phyloP scores from a whole-genome alignment of 2,888 invertebrate species.

The Eretmocerus hayati region DNA sequence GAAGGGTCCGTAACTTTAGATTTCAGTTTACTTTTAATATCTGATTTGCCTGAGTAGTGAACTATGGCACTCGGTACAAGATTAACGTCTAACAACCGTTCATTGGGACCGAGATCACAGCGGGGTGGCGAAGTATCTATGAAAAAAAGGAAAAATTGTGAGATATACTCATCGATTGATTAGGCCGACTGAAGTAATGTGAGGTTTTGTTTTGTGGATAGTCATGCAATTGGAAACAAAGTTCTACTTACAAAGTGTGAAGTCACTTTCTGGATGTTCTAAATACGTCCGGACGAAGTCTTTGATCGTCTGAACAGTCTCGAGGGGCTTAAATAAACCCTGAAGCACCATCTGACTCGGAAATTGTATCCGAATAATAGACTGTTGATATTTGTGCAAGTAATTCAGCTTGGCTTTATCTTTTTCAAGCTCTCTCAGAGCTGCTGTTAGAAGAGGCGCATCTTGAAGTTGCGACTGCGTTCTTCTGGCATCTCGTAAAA shows the following conservation, averaged over 20 bases:
- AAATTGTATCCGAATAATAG: conserved; percentile 78
- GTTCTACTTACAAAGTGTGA: conserved; percentile 73
- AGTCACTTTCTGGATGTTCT: conserved; percentile 57
- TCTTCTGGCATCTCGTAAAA: conserved; percentile 68
- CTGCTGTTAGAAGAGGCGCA: conserved; percentile 64
- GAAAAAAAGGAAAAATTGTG: not conserved
- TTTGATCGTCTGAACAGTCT: conserved; percentile 63
- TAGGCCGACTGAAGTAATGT: no score
- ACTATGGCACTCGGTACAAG: conserved; percentile 74
- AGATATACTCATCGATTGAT: no score
- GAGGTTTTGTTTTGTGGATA: no score
- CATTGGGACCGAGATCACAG: conserved; percentile 55
- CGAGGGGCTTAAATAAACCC: conserved; percentile 72
- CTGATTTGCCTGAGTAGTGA: conserved; percentile 53
- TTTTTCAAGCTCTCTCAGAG: conserved; percentile 56
- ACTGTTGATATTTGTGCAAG: conserved; percentile 64
- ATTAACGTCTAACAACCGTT: conserved; percentile 63
- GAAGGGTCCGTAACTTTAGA: conserved; percentile 59
- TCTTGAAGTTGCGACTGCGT: conserved; percentile 59
- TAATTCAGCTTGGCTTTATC: conserved; percentile 53
- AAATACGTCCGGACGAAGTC: conserved; percentile 71
- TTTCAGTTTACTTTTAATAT: conserved; percentile 57
- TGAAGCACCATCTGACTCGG: conserved; percentile 81
- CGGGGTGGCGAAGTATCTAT: conserved; percentile 82
- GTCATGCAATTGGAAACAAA: no score